Percentiles rank a stretch among this genome's conserved stretches.
These are phyloP conservation scores for Tupaia tana DNA, from an alignment of 2,113 vertebrate genomes.

Conservation along the genomic window DNA sequence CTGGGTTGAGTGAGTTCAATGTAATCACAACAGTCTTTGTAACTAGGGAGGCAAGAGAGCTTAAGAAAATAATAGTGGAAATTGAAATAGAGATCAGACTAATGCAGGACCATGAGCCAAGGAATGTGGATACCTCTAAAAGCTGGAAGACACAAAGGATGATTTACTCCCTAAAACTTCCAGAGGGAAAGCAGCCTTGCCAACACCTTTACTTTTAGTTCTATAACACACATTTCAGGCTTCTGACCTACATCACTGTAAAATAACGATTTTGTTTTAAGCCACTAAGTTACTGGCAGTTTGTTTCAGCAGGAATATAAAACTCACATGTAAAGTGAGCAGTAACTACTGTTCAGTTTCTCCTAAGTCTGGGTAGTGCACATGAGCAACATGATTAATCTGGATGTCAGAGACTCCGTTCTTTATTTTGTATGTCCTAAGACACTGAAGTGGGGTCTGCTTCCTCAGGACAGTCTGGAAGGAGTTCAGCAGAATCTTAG, in stretches of 20 bases:
- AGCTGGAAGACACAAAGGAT: not conserved
- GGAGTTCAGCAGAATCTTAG: not conserved
- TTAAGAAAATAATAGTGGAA: not conserved
- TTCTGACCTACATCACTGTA: not conserved
- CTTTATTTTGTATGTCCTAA: not conserved
- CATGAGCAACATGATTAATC: not conserved
- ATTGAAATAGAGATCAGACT: not conserved
- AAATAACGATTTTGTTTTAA: not conserved
- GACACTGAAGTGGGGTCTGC: not conserved
- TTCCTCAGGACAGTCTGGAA: not conserved
- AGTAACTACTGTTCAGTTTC: not conserved
- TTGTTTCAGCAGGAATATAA: not conserved
- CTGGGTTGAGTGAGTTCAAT: not conserved
- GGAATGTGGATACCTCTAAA: not conserved
- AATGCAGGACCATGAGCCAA: not conserved
- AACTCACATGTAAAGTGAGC: not conserved
- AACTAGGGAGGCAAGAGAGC: not conserved
- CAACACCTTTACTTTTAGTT: not conserved
- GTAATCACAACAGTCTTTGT: not conserved
- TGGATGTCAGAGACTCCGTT: not conserved
- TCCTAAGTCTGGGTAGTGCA: not conserved
- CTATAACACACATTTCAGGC: not conserved
- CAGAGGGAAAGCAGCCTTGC: not conserved
- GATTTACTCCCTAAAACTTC: not conserved
- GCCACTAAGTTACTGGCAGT: not conserved